Base-by-base conservation (phyloP, 2,113 vertebrate genomes). In the Corythoichthys intestinalis region DNA sequence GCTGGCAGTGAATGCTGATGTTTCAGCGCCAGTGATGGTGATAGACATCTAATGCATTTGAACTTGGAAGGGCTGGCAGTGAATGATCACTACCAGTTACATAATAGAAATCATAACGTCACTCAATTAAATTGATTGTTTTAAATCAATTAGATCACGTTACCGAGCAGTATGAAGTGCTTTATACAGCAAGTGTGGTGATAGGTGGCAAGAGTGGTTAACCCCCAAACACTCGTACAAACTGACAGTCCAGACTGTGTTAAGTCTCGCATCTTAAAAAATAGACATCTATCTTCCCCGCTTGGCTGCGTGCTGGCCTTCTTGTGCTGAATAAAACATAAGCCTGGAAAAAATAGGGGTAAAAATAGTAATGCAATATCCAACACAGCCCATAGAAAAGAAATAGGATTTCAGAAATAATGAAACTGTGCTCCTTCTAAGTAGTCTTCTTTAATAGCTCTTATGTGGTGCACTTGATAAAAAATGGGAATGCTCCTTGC, bases 301-400 rank as follows among this genome's bases (percentile, higher is more conserved):
- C 75, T 64, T 66, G 67, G 76, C 37, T 74, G 72, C 81, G 79
- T 72, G 59, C 49, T 49, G 73, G 76, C 75, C 75, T 69, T 70
- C 70, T 76, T 66, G 71, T 64, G 67, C 72, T 46, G 78, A 89
- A 89, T 89, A 86, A 90, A 87, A 82, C 83, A 89, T 91, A 79
- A 88, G 74, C 47, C 47, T 74, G 70, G 56, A 56, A 70, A 84
- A 37, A 28, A 44, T 28, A 44, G 2, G 44, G 34, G 50, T 53
- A 50, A 81, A 83, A 88, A 85, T 84, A 81, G 82, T 75, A 74
- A 41, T 17, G 75, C 71, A 70, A 82, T 59, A 75, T 76, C 53
- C 62, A 59, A 59, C 69, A 69, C 61, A 34, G 44, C 44, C 20
- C 41, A 14, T n/a, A 47, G 60, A 62, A 15, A 20, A 63, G 61